Evolutionary conservation across 2,113 vertebrate species (phyloP), one percentile per base, ranked within the genome.

Genomic region (Atlantisia rogersi): DNA sequence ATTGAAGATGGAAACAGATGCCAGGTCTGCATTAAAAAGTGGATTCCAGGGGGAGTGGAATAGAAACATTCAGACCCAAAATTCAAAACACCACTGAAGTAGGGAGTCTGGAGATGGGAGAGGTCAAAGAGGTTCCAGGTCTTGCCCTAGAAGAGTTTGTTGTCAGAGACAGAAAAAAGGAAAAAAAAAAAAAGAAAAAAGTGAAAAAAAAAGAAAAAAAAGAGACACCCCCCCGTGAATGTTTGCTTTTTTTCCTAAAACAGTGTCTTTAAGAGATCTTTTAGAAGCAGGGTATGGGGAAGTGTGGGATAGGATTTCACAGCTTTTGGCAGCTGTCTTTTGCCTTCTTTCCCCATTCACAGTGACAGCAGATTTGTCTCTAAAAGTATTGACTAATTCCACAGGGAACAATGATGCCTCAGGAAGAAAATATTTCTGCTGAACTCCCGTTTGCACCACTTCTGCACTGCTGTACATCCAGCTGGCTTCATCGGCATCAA

Each of bases 271-370:
- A 92, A 84, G 74, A 86, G 14, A 91, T 53, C 69, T 86, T 94
- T 95, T 59, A 95, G 94, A 73, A 92, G 28, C 63, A 63, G 65
- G 8, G 44, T 53, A 75, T 10, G 65, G 70, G 81, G 74, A 95
- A 91, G 65, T 31, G 18, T 69, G 58, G 86, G 93, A 64, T 97
- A 91, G 83, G 46, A 73, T 97, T 96, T 96, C 93, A 95, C 91
- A 87, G 81, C 56, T 78, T 88, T 91, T 94, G 86, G 62, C 95
- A 96, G 92, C 92, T 96, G 96, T 95, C 80, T 88, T 86, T 65
- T 84, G 86, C 90, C 62, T 88, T 93, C 92, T 92, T 95, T 95
- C 69, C 77, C 50, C 88, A 91, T 21, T 19, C 88, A 82, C 28
- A 75, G 17, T 62, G 65, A 95, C 62, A 86, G 64, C 29, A 92